Evolutionary conservation across 2,888 invertebrate genomes (phyloP), one percentile per base, ranked within the genome.

Genomic region (Apotomis betuletana): DNA sequence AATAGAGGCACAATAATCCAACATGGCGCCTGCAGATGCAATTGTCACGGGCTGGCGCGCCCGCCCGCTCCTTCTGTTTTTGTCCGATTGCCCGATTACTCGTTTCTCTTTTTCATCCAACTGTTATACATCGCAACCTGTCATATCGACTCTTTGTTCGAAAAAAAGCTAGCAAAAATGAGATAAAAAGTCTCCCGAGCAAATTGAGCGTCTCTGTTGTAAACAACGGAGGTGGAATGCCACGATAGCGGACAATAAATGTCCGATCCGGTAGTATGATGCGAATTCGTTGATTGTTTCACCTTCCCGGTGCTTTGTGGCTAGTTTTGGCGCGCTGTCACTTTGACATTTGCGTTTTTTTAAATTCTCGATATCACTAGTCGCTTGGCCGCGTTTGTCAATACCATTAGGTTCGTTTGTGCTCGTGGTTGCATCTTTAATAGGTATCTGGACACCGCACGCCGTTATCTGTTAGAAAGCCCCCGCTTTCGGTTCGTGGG

Each of bases 151-250:
- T 83, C 89, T 89, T 91, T 91, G 91, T 90, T 86, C 81, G 83
- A 83, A 84, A 90, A 90, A 90, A 89, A 85, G 87, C 84, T 81
- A 83, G 79, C 80, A 83, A 85, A 89, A 83, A 84, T 70, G 78
- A 83, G 89, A 90, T 90, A 91, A 90, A 91, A 91, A 90, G 87
- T 89, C 85, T 89, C 88, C 83, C 84, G 88, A 91, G 91, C 91
- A 92, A 93, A 92, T 93, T 93, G 92, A 89, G 86, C 88, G 90
- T 90, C 90, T 91, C 90, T 91, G 91, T 92, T 92, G 86, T 89
- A 88, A 93, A 92, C 92, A 92, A 91, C 87, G 85, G 91, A 91
- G 88, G 89, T 92, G 92, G 92, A 93, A 93, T 87, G 87, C 85
- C 80, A 85, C 87, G 93, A 93, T 93, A 92, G 87, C 87, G 86